phyloP scores from a whole-genome alignment of 1,140 invertebrate genomes.

The Pogonomyrmex californicus region DNA sequence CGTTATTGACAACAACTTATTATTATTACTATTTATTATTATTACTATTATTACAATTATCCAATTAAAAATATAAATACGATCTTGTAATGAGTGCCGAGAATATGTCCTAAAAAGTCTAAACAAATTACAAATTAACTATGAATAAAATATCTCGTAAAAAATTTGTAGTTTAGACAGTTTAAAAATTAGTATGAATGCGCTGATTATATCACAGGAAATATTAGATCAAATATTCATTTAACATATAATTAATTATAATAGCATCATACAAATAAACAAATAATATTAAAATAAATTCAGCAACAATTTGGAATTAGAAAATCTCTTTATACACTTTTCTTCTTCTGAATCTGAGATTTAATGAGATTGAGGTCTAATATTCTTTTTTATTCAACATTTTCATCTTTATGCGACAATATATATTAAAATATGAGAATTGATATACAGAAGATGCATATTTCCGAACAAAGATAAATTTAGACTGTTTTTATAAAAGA shows the following conservation, averaged over 20 bases:
- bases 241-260: constrained; percentile 35
- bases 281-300: constrained; percentile 50
- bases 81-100: constrained; percentile 56
- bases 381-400: constrained; percentile 17
- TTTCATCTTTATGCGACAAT: constrained; percentile 30
- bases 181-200: constrained; percentile 47
- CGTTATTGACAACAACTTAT: neutral
- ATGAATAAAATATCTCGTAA: constrained; percentile 41
- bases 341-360: neutral
- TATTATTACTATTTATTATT: constrained; percentile 17
- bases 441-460: constrained; percentile 25
- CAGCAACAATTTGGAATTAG: constrained; percentile 52
- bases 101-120: constrained; percentile 41
- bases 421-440: constrained; percentile 25
- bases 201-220: constrained; percentile 63
- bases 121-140: constrained; percentile 49
- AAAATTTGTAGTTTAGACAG: constrained; percentile 26
- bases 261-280: constrained; percentile 25
- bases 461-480: constrained; percentile 27
- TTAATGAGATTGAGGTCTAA: constrained; percentile 13
- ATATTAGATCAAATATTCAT: constrained; percentile 51
- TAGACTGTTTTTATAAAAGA: neutral
- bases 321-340: constrained; percentile 52
- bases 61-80: constrained; percentile 33
- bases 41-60: neutral